Conservation (phyloP, 2,888 invertebrate genomes). For the Fragum fragum region DNA sequence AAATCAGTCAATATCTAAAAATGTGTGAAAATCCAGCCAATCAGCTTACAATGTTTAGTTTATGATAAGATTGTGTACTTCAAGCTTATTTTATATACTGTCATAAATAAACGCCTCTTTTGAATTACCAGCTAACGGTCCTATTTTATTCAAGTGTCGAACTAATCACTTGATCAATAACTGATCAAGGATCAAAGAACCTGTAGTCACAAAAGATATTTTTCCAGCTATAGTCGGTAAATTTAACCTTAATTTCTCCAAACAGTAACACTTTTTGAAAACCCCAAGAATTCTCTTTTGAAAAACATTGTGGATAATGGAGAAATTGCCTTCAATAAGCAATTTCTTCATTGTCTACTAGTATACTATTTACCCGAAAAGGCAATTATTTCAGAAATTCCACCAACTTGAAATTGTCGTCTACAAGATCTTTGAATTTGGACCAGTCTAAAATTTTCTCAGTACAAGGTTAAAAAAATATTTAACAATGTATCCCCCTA, state of each 20-base stretch:
- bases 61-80: conserved; percentile 28
- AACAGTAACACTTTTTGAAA: no score
- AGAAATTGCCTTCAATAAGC: not conserved
- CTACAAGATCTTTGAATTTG: no score
- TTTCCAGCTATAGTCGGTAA: not conserved
- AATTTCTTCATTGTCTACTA: not conserved
- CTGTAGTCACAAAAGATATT: conserved; percentile 12
- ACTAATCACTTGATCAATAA: conserved; percentile 24
- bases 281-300: no score
- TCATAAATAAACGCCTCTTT: conserved; percentile 21
- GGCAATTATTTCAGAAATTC: no score
- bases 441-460: no score
- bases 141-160: conserved; percentile 27
- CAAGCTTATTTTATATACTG: conserved; percentile 20
- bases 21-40: conserved; percentile 23
- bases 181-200: conserved; percentile 21
- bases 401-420: no score
- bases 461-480: no score
- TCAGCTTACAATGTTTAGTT: conserved; percentile 15
- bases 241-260: no score
- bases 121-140: conserved; percentile 2
- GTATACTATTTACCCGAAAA: not conserved
- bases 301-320: not conserved
- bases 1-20: conserved; percentile 17
- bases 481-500: no score